Evolutionary conservation across 2,113 vertebrate species (phyloP), one percentile per base, ranked within the genome.

Genomic region (Crotalus tigris): DNA sequence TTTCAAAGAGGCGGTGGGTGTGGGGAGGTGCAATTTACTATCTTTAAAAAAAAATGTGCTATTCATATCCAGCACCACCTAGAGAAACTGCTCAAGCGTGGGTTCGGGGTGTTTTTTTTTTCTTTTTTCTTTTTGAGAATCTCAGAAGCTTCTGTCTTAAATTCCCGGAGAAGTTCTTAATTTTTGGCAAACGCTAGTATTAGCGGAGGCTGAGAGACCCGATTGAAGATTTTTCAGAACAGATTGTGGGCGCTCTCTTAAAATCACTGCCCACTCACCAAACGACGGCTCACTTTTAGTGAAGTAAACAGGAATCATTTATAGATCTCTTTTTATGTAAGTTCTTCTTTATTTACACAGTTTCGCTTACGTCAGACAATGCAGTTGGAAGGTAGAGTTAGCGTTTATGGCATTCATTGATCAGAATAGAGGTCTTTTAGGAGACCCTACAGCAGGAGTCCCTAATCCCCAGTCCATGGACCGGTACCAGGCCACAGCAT

Each of bases 11-110:
- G 46, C 49, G 0, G 13, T 90, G 23, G 91, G 49, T 49, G 53
- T 46, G 85, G 26, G 86, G 46, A 29, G 44, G 44, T 92, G 92
- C 15, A 88, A n/a, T 87, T 94, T 58, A 19, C 81, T 24, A 29
- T 11, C 15, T 10, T 91, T 51, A 58, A 69, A 88, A 69, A 88
- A 49, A 53, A 92, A 81, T 92, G 17, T 91, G 39, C 81, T 1
- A 0, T 88, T 64, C 85, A 85, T 75, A 15, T 0, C 53, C 19
- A 15, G 9, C 33, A 75, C 13, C 55, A 55, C 10, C 23, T 21
- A 44, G 44, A 90, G 69, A 89, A 49, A 8, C 33, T 8, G 10
- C n/a, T 33, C 8, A 86, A 17, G 13, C 0, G 21, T 58, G 53
- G 53, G 49, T 51, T 51, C 10, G 8, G 53, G 51, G 51, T 46